Conservation (phyloP, 1,140 invertebrate genomes). For the Artemia franciscana region DNA sequence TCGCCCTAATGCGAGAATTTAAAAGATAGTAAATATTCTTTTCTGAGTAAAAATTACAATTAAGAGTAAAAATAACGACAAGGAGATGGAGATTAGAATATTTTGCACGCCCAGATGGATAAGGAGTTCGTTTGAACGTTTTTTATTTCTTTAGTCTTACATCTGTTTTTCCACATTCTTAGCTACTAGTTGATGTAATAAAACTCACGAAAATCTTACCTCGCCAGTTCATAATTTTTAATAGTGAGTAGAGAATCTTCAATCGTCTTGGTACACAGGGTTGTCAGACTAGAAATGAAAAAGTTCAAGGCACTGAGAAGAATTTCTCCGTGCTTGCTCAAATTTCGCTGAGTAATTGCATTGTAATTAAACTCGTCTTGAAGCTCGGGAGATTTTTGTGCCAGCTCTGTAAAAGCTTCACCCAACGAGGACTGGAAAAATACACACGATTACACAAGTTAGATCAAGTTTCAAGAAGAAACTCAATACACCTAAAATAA, state of each 20-base stretch:
- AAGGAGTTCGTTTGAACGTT: too few relatives aligned
- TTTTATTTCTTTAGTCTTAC: too few relatives aligned
- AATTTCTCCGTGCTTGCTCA: slow-evolving; percentile 82
- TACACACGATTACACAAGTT: not conserved
- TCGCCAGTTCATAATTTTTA: slow-evolving; percentile 70
- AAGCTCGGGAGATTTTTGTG: slow-evolving; percentile 79
- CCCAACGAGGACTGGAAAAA: slow-evolving; percentile 39
- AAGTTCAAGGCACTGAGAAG: slow-evolving; percentile 76
- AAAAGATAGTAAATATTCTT: too few relatives aligned
- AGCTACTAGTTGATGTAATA: too few relatives aligned
- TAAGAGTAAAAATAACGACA: too few relatives aligned
- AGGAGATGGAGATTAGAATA: too few relatives aligned
- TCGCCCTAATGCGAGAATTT: too few relatives aligned
- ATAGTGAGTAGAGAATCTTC: slow-evolving; percentile 85
- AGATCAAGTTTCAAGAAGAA: not conserved
- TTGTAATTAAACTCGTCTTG: slow-evolving; percentile 88
- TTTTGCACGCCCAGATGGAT: too few relatives aligned
- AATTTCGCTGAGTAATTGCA: slow-evolving; percentile 74
- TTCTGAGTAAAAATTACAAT: too few relatives aligned
- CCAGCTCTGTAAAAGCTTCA: slow-evolving; percentile 78
- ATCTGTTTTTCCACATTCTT: too few relatives aligned
- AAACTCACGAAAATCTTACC: too few relatives aligned
- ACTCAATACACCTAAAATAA: not conserved
- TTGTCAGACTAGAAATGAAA: slow-evolving; percentile 84
- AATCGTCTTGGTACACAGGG: slow-evolving; percentile 85